phyloP scores from a whole-genome alignment of 2,888 invertebrate genomes.

The Dorcus parallelipipedus region DNA sequence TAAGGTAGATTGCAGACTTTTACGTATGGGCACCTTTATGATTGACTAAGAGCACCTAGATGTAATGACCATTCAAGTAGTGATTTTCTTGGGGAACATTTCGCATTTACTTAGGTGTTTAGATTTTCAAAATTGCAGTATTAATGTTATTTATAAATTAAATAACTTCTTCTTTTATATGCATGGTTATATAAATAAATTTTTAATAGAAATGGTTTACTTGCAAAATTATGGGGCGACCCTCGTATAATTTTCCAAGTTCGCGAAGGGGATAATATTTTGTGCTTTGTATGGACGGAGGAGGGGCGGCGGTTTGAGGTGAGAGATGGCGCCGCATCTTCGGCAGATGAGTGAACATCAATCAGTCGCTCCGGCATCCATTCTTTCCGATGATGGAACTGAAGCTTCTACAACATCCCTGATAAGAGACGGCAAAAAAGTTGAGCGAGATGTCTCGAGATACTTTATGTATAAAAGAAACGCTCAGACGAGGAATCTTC shows the following conservation, averaged over 20 bases:
- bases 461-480: slow-evolving; percentile 50
- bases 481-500: slow-evolving; percentile 46
- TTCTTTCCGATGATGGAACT: slow-evolving; percentile 48
- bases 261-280: slow-evolving; percentile 27
- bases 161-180: too few relatives aligned
- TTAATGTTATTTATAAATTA: too few relatives aligned
- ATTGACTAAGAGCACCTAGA: too few relatives aligned
- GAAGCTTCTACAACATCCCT: slow-evolving; percentile 49
- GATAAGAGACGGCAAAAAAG: slow-evolving; percentile 47
- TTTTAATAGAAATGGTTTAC: too few relatives aligned
- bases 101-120: too few relatives aligned
- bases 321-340: slow-evolving; percentile 8
- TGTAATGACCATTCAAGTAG: too few relatives aligned
- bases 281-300: slow-evolving; percentile 30
- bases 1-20: too few relatives aligned
- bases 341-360: slow-evolving; percentile 39
- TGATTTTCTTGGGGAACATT: too few relatives aligned
- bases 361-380: slow-evolving; percentile 38
- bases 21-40: too few relatives aligned
- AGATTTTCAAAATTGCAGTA: too few relatives aligned
- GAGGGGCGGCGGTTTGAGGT: slow-evolving; percentile 27
- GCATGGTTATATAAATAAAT: too few relatives aligned
- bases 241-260: background rate
- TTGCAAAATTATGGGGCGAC: too few relatives aligned
- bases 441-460: slow-evolving; percentile 43